A percentile compares a stretch with the other conserved stretches of the same genome.
Evolutionary conservation across 1,140 invertebrate species (phyloP).

Genomic region (Zaprionus tsacasi): DNA sequence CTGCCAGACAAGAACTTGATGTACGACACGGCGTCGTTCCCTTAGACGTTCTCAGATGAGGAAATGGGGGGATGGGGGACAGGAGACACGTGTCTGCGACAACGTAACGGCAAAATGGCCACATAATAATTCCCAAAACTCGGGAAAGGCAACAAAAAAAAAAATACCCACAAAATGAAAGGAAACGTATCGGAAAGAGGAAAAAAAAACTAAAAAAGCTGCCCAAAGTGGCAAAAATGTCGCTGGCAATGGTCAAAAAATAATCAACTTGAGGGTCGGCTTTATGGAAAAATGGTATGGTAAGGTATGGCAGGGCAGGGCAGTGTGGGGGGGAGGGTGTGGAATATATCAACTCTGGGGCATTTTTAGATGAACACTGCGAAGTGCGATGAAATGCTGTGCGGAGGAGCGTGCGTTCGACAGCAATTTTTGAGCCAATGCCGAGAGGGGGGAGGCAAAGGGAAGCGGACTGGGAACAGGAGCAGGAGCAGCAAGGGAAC

Average conservation of each 20-base stretch:
- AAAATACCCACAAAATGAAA: conserved; percentile 5
- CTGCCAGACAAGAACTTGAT: conserved; percentile 65
- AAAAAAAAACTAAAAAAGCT: conserved; percentile 37
- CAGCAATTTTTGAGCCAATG: conserved; percentile 2
- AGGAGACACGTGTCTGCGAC: conserved; percentile 56
- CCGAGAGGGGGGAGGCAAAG: conserved; percentile 32
- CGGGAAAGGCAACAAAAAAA: conserved; percentile 2
- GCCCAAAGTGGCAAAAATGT: conserved; percentile 55
- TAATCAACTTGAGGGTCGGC: conserved; percentile 58
- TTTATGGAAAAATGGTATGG: conserved; percentile 20
- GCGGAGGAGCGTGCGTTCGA: neutral
- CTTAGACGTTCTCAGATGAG: neutral
- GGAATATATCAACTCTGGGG: conserved; percentile 29
- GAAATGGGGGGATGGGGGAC: neutral
- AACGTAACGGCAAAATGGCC: conserved; percentile 58
- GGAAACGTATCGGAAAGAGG: conserved; percentile 26
- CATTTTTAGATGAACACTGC: conserved; percentile 35
- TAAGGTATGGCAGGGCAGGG: neutral
- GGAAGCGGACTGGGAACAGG: neutral
- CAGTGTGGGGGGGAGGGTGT: neutral
- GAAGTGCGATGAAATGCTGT: conserved; percentile 10
- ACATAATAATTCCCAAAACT: conserved; percentile 70
- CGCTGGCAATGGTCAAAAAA: conserved; percentile 50
- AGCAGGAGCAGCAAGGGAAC: too few relatives aligned
- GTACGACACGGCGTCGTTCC: conserved; percentile 23